Evolutionary conservation across 2,888 invertebrate genomes (phyloP).

Genomic region (Hydrotaea cyrtoneurina): DNA sequence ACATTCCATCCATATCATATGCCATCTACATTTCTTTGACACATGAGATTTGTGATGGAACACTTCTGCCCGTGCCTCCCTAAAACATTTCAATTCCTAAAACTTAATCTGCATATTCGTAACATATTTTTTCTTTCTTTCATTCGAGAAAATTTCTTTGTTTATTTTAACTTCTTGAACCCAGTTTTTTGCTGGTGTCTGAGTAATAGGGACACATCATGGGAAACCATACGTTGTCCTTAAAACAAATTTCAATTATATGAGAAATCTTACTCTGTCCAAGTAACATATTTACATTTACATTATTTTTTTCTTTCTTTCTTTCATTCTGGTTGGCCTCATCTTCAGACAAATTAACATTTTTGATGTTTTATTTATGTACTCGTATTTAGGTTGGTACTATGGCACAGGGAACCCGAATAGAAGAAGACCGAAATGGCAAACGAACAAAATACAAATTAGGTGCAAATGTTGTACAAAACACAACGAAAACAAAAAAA

Average conservation of each 20-base stretch:
- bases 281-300: conserved; percentile 19
- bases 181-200: not conserved
- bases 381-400: not conserved
- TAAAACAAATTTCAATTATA: not conserved
- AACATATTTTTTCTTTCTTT: too few relatives aligned
- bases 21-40: too few relatives aligned
- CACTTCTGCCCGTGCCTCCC: too few relatives aligned
- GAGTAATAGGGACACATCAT: not conserved
- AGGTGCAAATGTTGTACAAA: conserved; percentile 65
- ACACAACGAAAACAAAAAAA: too few relatives aligned
- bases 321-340: not conserved
- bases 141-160: too few relatives aligned
- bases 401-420: not conserved
- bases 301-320: conserved; percentile 2
- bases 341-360: conserved; percentile 25
- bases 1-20: too few relatives aligned
- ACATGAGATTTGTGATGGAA: too few relatives aligned
- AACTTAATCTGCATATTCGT: too few relatives aligned
- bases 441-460: conserved; percentile 51
- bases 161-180: too few relatives aligned
- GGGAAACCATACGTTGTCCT: not conserved
- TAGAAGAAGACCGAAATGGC: not conserved
- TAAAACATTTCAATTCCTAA: too few relatives aligned
- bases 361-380: conserved; percentile 38
- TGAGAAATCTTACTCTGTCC: not conserved